Conservation (phyloP, 2,797 vertebrate species). For the Rhinophrynus dorsalis region DNA sequence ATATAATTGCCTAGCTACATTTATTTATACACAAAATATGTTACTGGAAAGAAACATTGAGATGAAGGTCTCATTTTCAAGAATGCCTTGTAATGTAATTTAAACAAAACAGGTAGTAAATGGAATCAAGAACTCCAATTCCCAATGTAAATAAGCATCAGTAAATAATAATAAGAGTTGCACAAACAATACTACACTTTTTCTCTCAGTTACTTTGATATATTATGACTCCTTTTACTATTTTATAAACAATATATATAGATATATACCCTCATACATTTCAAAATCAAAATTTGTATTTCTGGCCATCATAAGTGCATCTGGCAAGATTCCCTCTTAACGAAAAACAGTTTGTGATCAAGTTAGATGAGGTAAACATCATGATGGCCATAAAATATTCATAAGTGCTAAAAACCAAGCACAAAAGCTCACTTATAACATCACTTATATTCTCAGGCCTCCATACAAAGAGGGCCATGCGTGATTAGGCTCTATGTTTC, state of each 20-base stretch:
- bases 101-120: neutral
- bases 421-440: too few relatives aligned
- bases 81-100: neutral
- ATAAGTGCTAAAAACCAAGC: slow-evolving; percentile 47
- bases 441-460: slow-evolving; percentile 39
- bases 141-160: neutral
- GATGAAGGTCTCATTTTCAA: neutral
- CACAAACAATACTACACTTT: neutral
- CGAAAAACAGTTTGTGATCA: slow-evolving; percentile 28
- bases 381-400: slow-evolving; percentile 42
- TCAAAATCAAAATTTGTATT: too few relatives aligned
- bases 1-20: neutral
- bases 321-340: slow-evolving; percentile 16
- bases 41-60: neutral
- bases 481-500: slow-evolving; percentile 39
- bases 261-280: too few relatives aligned
- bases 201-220: too few relatives aligned
- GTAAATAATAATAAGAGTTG: neutral
- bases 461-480: slow-evolving; percentile 29
- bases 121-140: neutral
- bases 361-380: slow-evolving; percentile 36
- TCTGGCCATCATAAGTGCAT: slow-evolving; percentile 29
- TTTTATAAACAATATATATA: too few relatives aligned
- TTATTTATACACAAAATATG: neutral
- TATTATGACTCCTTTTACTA: too few relatives aligned